Evolutionary conservation across 2,888 invertebrate species (phyloP).

Genomic region (Andrena trimmerana): DNA sequence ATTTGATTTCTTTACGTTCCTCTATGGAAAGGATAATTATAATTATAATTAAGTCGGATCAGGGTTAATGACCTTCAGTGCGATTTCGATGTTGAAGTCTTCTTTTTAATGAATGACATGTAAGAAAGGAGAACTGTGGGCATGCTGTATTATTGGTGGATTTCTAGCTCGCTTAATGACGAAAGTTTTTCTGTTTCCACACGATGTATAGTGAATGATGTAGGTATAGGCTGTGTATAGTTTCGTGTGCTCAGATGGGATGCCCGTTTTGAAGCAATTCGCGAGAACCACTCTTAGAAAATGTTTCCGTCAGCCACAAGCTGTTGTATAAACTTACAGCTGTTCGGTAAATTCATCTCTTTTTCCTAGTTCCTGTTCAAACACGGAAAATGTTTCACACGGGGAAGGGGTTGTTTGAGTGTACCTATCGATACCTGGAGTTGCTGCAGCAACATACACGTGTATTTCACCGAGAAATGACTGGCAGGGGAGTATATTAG

Average conservation of each 20-base stretch:
- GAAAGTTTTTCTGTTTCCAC: neutral
- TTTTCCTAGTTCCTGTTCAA: slow-evolving; percentile 33
- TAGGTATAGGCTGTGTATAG: neutral
- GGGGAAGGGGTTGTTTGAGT: slow-evolving; percentile 31
- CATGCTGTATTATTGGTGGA: neutral
- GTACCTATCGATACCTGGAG: neutral
- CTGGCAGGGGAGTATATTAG: neutral
- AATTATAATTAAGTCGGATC: too few species aligned
- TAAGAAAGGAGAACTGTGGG: neutral
- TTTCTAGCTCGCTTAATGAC: too few species aligned
- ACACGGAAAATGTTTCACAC: slow-evolving; percentile 46
- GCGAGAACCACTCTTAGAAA: slow-evolving; percentile 39
- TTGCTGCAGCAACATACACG: neutral
- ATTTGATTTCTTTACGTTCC: too few species aligned
- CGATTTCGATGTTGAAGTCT: too few species aligned
- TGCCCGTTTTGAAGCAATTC: slow-evolving; percentile 30
- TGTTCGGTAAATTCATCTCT: slow-evolving; percentile 53
- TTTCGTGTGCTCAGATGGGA: neutral
- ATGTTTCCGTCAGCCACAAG: slow-evolving; percentile 51
- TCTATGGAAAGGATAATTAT: too few species aligned
- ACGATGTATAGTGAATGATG: neutral
- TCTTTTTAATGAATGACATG: neutral
- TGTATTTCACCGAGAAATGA: neutral
- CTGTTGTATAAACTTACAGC: slow-evolving; percentile 48
- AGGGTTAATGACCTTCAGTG: too few species aligned